Evolutionary conservation across 2,797 vertebrate species (phyloP).

Genomic region (Pitangus sulphuratus): DNA sequence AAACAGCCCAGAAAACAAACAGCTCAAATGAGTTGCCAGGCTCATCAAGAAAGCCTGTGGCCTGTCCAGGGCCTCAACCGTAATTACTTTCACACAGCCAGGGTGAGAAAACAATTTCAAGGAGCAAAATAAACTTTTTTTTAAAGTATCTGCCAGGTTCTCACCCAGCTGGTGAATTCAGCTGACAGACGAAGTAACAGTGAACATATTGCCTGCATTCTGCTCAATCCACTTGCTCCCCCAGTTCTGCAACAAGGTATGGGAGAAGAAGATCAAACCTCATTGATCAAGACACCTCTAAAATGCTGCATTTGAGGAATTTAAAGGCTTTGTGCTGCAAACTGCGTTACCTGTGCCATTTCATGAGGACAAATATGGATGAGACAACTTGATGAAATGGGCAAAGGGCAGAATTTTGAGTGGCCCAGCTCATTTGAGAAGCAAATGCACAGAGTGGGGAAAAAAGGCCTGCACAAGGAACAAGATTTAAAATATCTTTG

Average conservation of each 20-base stretch:
- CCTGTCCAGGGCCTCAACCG: not conserved
- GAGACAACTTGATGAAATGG: not conserved
- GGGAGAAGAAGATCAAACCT: not conserved
- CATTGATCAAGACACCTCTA: not conserved
- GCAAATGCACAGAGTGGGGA: not conserved
- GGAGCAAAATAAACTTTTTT: not conserved
- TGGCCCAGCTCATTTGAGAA: not conserved
- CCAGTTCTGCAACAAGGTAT: not conserved
- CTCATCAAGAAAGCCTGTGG: not conserved
- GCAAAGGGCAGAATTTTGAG: not conserved
- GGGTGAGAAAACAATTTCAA: conserved; percentile 31
- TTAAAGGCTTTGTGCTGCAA: not conserved
- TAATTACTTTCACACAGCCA: conserved; percentile 45
- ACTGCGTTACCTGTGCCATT: not conserved
- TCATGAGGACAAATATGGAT: not conserved
- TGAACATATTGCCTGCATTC: conserved; percentile 10
- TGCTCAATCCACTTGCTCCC: not conserved
- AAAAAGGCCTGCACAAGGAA: not conserved
- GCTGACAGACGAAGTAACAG: conserved; percentile 25
- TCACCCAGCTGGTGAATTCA: not conserved
- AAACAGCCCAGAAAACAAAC: not conserved
- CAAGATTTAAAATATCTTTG: not conserved
- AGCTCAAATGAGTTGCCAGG: not conserved
- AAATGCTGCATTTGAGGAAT: not conserved
- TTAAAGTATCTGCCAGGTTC: not conserved